Evolutionary conservation across 2,113 vertebrate species (phyloP).

Genomic region (Halichoeres trimaculatus): DNA sequence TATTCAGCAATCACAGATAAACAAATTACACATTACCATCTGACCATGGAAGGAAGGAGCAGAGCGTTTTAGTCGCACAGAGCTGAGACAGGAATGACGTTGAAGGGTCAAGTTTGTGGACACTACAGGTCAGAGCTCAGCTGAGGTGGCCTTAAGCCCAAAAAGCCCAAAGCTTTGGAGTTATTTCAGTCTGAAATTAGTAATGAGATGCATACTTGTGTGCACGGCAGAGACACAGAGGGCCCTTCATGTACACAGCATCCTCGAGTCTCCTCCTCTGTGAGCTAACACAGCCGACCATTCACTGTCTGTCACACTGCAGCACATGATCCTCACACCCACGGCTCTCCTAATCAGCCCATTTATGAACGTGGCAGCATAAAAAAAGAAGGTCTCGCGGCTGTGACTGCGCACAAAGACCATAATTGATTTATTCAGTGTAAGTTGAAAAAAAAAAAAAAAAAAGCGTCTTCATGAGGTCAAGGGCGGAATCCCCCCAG

Average conservation of each 20-base stretch:
- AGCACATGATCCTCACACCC: constrained; percentile 75
- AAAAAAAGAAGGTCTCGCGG: constrained; percentile 59
- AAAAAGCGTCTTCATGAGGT: constrained; percentile 59
- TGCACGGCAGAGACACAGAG: constrained; percentile 67
- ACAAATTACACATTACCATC: not conserved
- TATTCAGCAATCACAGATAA: not conserved
- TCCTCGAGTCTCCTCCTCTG: constrained; percentile 58
- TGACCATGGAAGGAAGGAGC: not conserved
- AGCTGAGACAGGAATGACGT: constrained; percentile 24
- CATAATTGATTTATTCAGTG: constrained; percentile 71
- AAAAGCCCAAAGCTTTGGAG: constrained; percentile 47
- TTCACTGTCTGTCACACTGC: constrained; percentile 75
- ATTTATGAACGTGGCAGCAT: constrained; percentile 54
- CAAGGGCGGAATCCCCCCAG: constrained; percentile 44
- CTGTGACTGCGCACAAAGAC: constrained; percentile 65
- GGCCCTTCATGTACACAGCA: constrained; percentile 70
- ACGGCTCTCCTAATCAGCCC: constrained; percentile 57
- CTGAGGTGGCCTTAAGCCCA: constrained; percentile 58
- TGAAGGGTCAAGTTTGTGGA: constrained; percentile 51
- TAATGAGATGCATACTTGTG: constrained; percentile 79
- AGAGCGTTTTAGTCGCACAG: constrained; percentile 5
- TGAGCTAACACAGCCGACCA: constrained; percentile 73
- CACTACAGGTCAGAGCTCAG: constrained; percentile 55
- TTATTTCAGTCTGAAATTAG: constrained; percentile 66
- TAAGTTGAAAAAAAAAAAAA: no score